These are phyloP conservation scores for Andrena cerasifolii DNA, from an alignment of 1,140 invertebrate genomes.

Conservation along the genomic window DNA sequence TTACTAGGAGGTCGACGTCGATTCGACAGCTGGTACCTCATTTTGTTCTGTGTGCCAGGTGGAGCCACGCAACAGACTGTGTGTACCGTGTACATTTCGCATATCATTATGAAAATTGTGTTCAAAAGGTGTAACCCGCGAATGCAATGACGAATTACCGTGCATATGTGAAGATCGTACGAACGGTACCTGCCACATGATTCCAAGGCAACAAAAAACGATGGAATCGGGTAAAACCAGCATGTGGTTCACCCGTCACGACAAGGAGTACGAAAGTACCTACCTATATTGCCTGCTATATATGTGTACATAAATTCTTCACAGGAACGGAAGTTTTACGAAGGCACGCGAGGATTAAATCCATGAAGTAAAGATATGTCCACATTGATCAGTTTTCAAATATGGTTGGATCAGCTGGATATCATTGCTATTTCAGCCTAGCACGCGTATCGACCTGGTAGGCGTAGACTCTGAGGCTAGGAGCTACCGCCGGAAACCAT, in stretches of 20 bases:
- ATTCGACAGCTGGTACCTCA: slow-evolving; percentile 61
- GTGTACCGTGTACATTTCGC: slow-evolving; percentile 46
- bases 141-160: slow-evolving; percentile 41
- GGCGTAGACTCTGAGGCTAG: slow-evolving; percentile 46
- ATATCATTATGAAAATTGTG: slow-evolving; percentile 75
- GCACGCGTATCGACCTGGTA: slow-evolving; percentile 60
- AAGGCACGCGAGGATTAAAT: neutral
- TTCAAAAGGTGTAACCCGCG: slow-evolving; percentile 66
- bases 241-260: slow-evolving; percentile 4
- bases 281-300: too few species aligned
- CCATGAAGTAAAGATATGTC: slow-evolving; percentile 18
- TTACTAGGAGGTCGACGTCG: slow-evolving; percentile 27
- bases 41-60: slow-evolving; percentile 65
- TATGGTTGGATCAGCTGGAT: slow-evolving; percentile 11
- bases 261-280: slow-evolving; percentile 19
- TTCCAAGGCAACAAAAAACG: slow-evolving; percentile 41
- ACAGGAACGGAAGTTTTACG: neutral
- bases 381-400: slow-evolving; percentile 35
- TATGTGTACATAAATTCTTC: neutral
- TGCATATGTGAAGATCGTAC: slow-evolving; percentile 26
- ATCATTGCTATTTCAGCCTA: slow-evolving; percentile 44
- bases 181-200: slow-evolving; percentile 31
- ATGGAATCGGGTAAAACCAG: slow-evolving; percentile 16
- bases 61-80: slow-evolving; percentile 66
- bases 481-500: slow-evolving; percentile 75